Percentiles rank a stretch among this genome's conserved stretches.
Evolutionary conservation across 2,888 invertebrate genomes (phyloP).

Genomic region (Dexiosoma caninum): DNA sequence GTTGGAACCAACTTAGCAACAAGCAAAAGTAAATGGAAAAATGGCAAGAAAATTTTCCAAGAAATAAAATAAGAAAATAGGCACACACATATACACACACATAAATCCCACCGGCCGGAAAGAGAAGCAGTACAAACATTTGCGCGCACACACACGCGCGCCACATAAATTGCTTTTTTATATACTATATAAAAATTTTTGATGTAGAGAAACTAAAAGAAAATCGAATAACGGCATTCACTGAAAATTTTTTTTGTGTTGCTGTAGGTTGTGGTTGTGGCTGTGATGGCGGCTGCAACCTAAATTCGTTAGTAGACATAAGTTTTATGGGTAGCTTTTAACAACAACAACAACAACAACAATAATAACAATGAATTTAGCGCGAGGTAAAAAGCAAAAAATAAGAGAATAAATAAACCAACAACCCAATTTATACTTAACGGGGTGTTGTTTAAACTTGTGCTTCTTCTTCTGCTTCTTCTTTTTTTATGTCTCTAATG

Average conservation of each 20-base stretch:
- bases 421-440: constrained; percentile 34
- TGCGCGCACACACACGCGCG: background rate
- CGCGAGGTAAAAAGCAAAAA: background rate
- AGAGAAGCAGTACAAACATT: background rate
- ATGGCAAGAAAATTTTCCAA: constrained; percentile 8
- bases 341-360: background rate
- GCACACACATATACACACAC: background rate
- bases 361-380: background rate
- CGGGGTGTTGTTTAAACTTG: constrained; percentile 36
- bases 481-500: constrained; percentile 10
- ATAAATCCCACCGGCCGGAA: background rate
- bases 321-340: constrained; percentile 40
- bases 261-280: constrained; percentile 73
- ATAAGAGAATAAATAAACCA: background rate
- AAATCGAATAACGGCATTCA: constrained; percentile 65
- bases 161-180: background rate
- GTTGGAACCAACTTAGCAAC: constrained; percentile 15
- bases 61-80: constrained; percentile 16
- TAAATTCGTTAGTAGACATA: constrained; percentile 47
- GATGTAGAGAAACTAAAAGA: background rate
- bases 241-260: constrained; percentile 71
- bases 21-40: constrained; percentile 24
- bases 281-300: constrained; percentile 49
- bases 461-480: background rate
- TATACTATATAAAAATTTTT: background rate